phyloP scores from a whole-genome alignment of 2,113 vertebrate species.

The Engystomops pustulosus region DNA sequence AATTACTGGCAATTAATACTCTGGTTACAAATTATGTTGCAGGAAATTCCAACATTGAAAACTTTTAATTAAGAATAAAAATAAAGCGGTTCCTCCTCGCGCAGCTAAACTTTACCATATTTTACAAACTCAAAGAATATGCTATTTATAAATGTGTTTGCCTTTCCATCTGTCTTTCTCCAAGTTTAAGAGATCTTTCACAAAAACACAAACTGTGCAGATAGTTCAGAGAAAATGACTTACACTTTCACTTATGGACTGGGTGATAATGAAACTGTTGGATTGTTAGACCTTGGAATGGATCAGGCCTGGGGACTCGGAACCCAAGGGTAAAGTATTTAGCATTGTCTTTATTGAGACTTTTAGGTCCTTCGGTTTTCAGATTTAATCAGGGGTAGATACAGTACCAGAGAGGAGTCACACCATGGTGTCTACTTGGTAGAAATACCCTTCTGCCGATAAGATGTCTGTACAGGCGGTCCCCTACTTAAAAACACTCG shows the following conservation, averaged over 20 bases:
- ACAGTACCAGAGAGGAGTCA: too few relatives aligned
- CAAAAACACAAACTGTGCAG: conserved; percentile 2
- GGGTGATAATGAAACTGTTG: background rate
- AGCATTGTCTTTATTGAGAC: background rate
- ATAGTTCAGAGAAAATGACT: background rate
- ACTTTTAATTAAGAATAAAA: conserved; percentile 55
- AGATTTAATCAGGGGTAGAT: too few relatives aligned
- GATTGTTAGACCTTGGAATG: background rate
- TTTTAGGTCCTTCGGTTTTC: background rate
- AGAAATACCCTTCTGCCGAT: too few relatives aligned
- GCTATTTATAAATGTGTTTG: conserved; percentile 55
- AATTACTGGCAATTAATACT: background rate
- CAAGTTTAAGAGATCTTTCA: conserved; percentile 12
- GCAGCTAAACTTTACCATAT: conserved; percentile 37
- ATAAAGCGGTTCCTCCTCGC: conserved; percentile 2
- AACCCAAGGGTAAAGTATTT: background rate
- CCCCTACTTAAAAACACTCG: too few relatives aligned
- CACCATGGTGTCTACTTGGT: too few relatives aligned
- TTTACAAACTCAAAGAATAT: conserved; percentile 44
- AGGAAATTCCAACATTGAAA: background rate
- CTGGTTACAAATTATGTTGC: background rate
- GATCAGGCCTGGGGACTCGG: background rate
- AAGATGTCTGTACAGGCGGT: too few relatives aligned
- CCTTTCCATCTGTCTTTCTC: conserved; percentile 55
- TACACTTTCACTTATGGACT: background rate